phyloP scores from a whole-genome alignment of 1,140 invertebrate species.

The Diorhabda sublineata region DNA sequence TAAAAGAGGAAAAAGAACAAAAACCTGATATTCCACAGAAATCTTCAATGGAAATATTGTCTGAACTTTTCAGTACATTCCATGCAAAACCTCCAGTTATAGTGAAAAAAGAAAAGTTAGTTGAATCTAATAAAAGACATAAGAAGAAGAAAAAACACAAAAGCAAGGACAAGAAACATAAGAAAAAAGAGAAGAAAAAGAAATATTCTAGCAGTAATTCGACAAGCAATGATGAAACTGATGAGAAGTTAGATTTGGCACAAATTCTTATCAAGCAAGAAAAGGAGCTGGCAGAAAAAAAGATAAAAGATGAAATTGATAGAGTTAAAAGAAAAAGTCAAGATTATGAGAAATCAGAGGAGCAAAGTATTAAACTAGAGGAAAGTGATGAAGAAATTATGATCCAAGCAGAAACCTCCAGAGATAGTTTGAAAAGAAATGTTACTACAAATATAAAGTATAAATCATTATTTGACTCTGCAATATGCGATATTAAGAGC shows the following conservation, averaged over 20 bases:
- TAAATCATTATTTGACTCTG: constrained; percentile 61
- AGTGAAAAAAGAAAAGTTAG: constrained; percentile 55
- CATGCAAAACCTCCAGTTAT: constrained; percentile 59
- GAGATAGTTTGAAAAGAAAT: constrained; percentile 56
- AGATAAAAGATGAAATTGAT: constrained; percentile 35
- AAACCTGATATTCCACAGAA: constrained; percentile 24
- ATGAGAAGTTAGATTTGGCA: constrained; percentile 39
- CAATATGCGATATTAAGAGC: constrained; percentile 62
- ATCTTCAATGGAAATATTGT: constrained; percentile 72
- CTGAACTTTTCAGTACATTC: constrained; percentile 71
- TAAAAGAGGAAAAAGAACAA: neutral
- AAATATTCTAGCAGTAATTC: constrained; percentile 31
- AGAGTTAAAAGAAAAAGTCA: constrained; percentile 11
- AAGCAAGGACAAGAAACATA: constrained; percentile 49
- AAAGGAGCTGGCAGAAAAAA: constrained; percentile 34
- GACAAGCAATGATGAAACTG: constrained; percentile 22
- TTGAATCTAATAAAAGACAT: constrained; percentile 50
- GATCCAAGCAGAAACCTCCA: constrained; percentile 8
- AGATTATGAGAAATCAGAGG: constrained; percentile 41
- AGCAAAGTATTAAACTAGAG: constrained; percentile 38
- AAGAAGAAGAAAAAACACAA: constrained; percentile 58
- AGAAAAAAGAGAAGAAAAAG: constrained; percentile 48
- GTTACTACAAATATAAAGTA: constrained; percentile 45
- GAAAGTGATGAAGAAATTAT: constrained; percentile 27
- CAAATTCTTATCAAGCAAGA: constrained; percentile 42